Evolutionary conservation across 2,797 vertebrate genomes (phyloP).

Genomic region (Artibeus jamaicensis): DNA sequence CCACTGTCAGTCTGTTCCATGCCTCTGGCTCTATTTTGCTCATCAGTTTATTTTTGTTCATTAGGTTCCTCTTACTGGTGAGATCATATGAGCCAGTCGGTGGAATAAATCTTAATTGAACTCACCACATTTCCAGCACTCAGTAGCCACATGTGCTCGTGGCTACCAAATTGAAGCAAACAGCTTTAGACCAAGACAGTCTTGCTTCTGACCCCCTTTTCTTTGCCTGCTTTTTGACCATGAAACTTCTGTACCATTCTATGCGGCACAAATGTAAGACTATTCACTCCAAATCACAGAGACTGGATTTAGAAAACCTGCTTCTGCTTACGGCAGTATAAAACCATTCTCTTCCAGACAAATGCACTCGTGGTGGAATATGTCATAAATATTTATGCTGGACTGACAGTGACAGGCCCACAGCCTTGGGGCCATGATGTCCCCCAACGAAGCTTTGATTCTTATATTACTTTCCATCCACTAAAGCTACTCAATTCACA

Average conservation of each 20-base stretch:
- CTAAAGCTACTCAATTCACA: conserved; percentile 69
- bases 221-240: neutral
- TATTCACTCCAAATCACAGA: conserved; percentile 48
- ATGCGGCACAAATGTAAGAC: neutral
- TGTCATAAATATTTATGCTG: conserved; percentile 70
- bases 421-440: conserved; percentile 45
- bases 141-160: neutral
- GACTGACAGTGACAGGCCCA: conserved; percentile 61
- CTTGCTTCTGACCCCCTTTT: neutral
- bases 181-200: neutral
- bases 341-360: conserved; percentile 46
- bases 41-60: neutral
- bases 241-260: neutral
- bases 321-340: conserved; percentile 13
- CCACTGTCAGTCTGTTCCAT: neutral
- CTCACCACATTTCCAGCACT: neutral
- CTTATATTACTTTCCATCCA: conserved; percentile 62
- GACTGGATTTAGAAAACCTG: neutral
- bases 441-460: conserved; percentile 33
- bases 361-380: conserved; percentile 58
- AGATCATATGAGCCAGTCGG: no score
- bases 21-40: neutral
- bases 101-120: neutral
- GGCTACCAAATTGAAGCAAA: neutral
- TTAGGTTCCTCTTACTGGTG: neutral